Conservation (phyloP, 2,888 invertebrate species). For the Mythimna albipuncta region DNA sequence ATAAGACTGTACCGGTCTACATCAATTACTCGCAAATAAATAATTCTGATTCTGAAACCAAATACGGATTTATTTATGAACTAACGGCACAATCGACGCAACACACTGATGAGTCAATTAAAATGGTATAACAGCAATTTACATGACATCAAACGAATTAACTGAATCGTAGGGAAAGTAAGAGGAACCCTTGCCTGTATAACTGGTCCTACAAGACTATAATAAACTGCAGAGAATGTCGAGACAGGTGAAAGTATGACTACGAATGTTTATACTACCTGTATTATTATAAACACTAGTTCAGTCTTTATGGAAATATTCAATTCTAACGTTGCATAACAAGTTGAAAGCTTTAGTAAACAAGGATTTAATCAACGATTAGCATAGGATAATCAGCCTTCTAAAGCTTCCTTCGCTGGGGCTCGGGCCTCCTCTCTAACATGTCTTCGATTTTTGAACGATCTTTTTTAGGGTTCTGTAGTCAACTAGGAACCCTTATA, state of each 20-base stretch:
- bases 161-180: constrained; percentile 49
- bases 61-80: background rate
- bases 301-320: constrained; percentile 27
- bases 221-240: constrained; percentile 35
- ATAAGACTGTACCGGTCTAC: no score
- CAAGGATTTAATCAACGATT: background rate
- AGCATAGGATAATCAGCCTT: background rate
- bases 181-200: constrained; percentile 30
- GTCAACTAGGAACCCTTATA: no score
- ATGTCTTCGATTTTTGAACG: no score
- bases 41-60: no score
- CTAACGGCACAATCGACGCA: background rate
- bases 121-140: constrained; percentile 4
- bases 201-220: constrained; percentile 61
- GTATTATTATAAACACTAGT: constrained; percentile 16
- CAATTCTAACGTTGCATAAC: background rate
- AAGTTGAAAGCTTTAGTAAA: constrained; percentile 4
- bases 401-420: no score
- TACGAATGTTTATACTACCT: background rate
- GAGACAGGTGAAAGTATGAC: constrained; percentile 54
- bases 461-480: no score
- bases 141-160: constrained; percentile 9
- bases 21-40: no score
- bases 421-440: no score
- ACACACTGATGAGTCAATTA: constrained; percentile 4